Evolutionary conservation across 2,797 vertebrate species (phyloP), one percentile per base, ranked within the genome.

Genomic region (Cuniculus paca): DNA sequence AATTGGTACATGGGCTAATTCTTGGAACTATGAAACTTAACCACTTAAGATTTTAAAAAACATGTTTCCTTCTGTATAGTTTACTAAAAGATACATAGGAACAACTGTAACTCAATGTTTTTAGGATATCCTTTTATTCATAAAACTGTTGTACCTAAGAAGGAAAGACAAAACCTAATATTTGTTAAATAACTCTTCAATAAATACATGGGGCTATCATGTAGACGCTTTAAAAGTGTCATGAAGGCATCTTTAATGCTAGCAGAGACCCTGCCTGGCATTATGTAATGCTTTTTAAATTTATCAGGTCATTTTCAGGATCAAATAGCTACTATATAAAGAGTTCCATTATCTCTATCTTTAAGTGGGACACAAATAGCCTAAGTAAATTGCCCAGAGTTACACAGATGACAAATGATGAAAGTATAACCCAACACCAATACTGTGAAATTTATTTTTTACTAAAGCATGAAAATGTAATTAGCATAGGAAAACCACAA

Each of bases 311-410:
- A 63, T 95, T 91, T 61, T 86, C 10, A 82, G 52, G 39, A 87
- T 79, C 65, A 92, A 95, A 75, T 19, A 85, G 90, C 61, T 80
- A 79, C 36, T 95, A 68, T n/a, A 78, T 58, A 92, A 97, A 82
- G 81, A 77, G 45, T 52, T 82, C 75, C 54, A 68, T 87, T 84
- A 39, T 89, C 19, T 80, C 19, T 86, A 0, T 52, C 16, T 9
- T 89, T 88, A 84, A 91, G 28, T 88, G 60, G 74, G 60, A 90
- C 6, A 50, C 61, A 85, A 78, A 61, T 39, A 39, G 39, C 19
- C 4, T 36, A 85, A 72, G 50, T 54, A 91, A 89, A 91, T 83
- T 42, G 14, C 12, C 9, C 26, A 61, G 80, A 68, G 19, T 88
- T 82, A 63, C 3, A 88, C 26, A 65, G 60, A 94, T 42, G 63